Base-by-base conservation (phyloP, 2,888 invertebrate species). In the Meloe dianella region DNA sequence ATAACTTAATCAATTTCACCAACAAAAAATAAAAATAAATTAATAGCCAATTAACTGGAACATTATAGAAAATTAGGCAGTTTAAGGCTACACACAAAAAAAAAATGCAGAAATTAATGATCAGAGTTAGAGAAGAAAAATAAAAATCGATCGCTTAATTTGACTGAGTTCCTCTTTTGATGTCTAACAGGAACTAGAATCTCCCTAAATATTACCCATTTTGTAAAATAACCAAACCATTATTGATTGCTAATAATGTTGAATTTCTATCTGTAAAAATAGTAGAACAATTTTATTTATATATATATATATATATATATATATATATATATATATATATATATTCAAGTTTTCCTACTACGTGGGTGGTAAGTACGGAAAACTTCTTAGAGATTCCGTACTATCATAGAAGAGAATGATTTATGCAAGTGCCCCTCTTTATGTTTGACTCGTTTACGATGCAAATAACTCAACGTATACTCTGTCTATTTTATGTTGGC, bases 181-280 rank as follows among this genome's bases (percentile, higher is more conserved):
- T 54, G 14, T 22, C 10, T 24, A 24, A 3, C 6, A 54, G 12
- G 8, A 54, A 24, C 12, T 27, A 8, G 51, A 17, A 24, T n/a
- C 17, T 17, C 20, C 38, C 59, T 12, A 5, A 35, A 54, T 59
- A 59, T n/a, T n/a, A n/a, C n/a, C 24, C 61, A 30, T 59, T 60
- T 64, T 56, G 32, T 30, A 60, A 63, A 64, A 62, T 38, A 62
- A 65, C 63, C 60, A 65, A 68, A 62, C 56, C 61, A 64, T 61
- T 61, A 59, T 67, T 64, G 7, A 32, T 32, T 38, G 38, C 4
- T n/a, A 38, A 38, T n/a, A 38, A 14, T 9, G n/a, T 32, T 61
- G 20, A 32, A 67, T 64, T 59, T 61, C 64, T 59, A 32, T 32
- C 32, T 27, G 27, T 27, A 27, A 27, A 3, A 27, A 4, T 4